Conservation (phyloP, 2,888 invertebrate genomes). For the Patella depressa region DNA sequence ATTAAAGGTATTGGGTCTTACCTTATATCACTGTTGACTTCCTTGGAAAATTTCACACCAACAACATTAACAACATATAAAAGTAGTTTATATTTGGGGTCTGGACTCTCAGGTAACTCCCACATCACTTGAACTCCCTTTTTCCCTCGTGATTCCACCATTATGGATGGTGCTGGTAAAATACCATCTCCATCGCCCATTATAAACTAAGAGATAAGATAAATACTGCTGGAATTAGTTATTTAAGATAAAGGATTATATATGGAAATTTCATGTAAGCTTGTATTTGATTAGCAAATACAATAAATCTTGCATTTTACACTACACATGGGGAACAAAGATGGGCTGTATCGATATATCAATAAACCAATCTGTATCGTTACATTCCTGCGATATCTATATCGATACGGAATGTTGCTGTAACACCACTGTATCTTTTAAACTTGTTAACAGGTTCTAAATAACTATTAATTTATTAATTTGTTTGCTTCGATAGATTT, state of each 20-base stretch:
- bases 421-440: no score
- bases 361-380: no score
- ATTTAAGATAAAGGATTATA: not conserved
- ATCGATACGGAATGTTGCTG: no score
- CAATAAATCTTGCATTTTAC: not conserved
- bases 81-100: conserved; percentile 58
- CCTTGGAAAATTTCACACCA: conserved; percentile 60
- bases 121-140: conserved; percentile 61
- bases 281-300: not conserved
- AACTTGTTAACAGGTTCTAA: no score
- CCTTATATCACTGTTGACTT: conserved; percentile 69
- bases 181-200: conserved; percentile 52
- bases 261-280: not conserved
- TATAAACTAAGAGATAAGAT: conserved; percentile 45
- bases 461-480: no score
- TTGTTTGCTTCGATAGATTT: no score
- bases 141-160: conserved; percentile 57
- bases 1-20: conserved; percentile 28
- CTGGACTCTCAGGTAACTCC: conserved; percentile 54
- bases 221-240: not conserved
- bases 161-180: conserved; percentile 66
- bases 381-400: no score
- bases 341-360: no score
- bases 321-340: no score
- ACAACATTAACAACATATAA: conserved; percentile 67